Evolutionary conservation across 2,797 vertebrate species (phyloP).

Genomic region (Acomys russatus): DNA sequence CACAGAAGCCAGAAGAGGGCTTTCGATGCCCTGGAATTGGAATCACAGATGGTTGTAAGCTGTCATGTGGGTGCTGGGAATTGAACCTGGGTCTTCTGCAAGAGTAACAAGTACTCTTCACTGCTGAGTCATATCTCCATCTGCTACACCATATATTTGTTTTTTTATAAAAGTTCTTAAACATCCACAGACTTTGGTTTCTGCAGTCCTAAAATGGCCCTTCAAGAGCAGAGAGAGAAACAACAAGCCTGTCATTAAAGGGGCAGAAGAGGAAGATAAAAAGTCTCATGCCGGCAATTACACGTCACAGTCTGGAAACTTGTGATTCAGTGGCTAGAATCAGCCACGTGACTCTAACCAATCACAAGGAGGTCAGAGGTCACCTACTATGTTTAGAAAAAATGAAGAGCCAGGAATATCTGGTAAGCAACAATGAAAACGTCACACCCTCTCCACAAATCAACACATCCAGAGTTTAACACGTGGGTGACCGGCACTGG

Average conservation of each 20-base stretch:
- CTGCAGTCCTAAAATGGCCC: background rate
- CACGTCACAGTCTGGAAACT: background rate
- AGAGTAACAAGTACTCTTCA: background rate
- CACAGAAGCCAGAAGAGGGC: background rate
- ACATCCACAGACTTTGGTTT: background rate
- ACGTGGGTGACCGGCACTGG: accelerated
- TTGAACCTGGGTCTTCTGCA: background rate
- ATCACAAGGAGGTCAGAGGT: background rate
- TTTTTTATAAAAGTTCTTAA: background rate
- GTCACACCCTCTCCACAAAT: background rate
- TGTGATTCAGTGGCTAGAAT: background rate
- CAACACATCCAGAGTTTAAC: background rate
- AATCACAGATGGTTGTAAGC: background rate
- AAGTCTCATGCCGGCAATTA: background rate
- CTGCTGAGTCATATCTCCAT: background rate
- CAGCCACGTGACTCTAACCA: background rate
- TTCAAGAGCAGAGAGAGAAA: background rate
- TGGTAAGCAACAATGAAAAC: background rate
- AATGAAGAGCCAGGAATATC: background rate
- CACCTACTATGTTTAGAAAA: background rate
- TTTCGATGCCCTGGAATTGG: background rate
- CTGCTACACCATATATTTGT: too few relatives aligned
- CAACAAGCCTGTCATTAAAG: too few relatives aligned
- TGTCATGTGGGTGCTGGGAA: background rate
- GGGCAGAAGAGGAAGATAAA: background rate